phyloP scores from a whole-genome alignment of 2,113 vertebrate species.

The Trogon surrucura region DNA sequence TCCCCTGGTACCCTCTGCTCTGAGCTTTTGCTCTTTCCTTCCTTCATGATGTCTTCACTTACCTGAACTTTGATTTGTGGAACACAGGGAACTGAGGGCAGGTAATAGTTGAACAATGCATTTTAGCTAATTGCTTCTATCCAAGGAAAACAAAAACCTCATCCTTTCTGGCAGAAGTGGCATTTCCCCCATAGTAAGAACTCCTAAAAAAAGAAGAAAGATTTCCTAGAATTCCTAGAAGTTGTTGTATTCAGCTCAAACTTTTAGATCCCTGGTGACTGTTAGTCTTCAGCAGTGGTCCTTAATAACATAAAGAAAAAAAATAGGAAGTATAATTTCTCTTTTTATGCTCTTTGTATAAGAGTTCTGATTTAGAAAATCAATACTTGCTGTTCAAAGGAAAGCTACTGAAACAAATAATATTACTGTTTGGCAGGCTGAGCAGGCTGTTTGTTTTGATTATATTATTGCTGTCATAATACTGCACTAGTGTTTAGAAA shows the following conservation, averaged over 20 bases:
- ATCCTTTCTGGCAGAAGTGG: background rate
- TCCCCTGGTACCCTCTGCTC: background rate
- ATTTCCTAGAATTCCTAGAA: background rate
- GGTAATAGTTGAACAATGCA: background rate
- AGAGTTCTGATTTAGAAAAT: conserved; percentile 55
- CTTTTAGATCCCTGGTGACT: background rate
- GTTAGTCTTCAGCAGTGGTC: background rate
- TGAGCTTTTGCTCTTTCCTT: background rate
- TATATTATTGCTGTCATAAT: background rate
- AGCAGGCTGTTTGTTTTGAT: conserved; percentile 21
- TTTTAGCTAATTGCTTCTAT: conserved; percentile 25
- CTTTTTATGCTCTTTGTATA: conserved; percentile 48
- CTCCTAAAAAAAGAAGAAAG: background rate
- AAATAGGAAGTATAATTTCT: conserved; percentile 43
- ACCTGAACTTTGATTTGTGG: background rate
- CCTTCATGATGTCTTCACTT: background rate
- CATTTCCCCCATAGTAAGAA: background rate
- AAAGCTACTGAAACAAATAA: conserved; percentile 59
- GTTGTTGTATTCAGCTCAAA: background rate
- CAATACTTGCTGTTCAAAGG: conserved; percentile 52
- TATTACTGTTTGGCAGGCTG: conserved; percentile 35
- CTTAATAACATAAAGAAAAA: conserved; percentile 23
- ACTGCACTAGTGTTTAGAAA: background rate
- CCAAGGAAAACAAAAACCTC: background rate
- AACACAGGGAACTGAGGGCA: background rate